Evolutionary conservation across 2,888 invertebrate genomes (phyloP).

Genomic region (Acanthosepion esculentum): DNA sequence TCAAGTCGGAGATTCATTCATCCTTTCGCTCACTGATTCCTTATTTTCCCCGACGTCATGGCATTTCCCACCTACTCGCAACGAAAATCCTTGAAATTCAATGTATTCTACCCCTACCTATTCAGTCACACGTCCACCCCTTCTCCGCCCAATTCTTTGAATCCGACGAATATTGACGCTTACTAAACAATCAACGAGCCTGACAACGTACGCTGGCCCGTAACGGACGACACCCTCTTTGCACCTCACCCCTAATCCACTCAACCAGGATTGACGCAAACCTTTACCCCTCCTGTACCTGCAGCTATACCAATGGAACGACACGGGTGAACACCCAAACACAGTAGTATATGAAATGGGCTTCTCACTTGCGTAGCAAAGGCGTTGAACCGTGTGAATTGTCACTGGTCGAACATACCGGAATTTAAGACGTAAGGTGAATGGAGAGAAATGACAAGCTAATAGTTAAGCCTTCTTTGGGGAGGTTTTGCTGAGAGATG

Average conservation of each 20-base stretch:
- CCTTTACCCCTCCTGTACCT: not conserved
- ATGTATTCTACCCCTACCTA: not conserved
- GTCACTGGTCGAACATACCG: not conserved
- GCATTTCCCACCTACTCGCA: not conserved
- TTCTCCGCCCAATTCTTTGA: not conserved
- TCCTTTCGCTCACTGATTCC: not conserved
- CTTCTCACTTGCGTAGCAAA: not conserved
- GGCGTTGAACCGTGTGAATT: not conserved
- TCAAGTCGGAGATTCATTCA: not conserved
- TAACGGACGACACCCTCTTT: not conserved
- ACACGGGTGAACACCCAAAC: constrained; percentile 38
- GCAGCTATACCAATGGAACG: constrained; percentile 37
- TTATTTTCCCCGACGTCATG: not conserved
- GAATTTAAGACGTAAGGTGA: not conserved
- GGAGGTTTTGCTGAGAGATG: no score
- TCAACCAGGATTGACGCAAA: not conserved
- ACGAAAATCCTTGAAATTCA: not conserved
- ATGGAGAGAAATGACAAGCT: not conserved
- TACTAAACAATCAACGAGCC: not conserved
- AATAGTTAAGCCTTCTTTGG: not conserved
- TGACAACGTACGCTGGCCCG: constrained; percentile 22
- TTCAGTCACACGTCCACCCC: not conserved
- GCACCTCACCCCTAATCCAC: not conserved
- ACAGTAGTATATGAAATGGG: not conserved
- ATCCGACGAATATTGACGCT: not conserved